Conservation (phyloP, 2,888 invertebrate species). For the Trichacis sp. region DNA sequence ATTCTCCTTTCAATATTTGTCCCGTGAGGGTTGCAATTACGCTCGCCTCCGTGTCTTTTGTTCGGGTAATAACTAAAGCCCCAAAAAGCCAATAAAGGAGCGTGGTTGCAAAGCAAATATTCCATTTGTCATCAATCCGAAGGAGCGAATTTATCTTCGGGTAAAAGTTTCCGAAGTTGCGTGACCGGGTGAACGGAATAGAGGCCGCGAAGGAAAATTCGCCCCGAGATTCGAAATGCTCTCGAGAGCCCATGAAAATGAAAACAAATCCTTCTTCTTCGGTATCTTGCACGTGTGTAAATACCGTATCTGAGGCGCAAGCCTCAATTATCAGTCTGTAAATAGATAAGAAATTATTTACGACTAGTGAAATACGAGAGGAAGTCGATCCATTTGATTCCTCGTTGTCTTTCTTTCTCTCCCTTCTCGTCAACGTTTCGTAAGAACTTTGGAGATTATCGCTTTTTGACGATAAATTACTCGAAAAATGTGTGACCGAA, state of each 20-base stretch:
- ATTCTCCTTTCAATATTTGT: conserved; percentile 1
- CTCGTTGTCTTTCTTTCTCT: background rate
- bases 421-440: no score
- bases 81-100: background rate
- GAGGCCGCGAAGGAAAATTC: background rate
- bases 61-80: background rate
- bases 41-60: background rate
- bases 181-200: background rate
- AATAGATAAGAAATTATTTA: conserved; percentile 9
- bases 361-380: background rate
- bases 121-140: background rate
- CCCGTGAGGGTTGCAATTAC: background rate
- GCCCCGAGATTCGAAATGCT: background rate
- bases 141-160: background rate
- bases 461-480: no score
- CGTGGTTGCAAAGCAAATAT: background rate
- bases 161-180: background rate
- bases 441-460: no score
- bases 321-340: conserved; percentile 4
- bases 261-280: conserved; percentile 7
- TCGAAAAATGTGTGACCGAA: no score
- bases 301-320: conserved; percentile 3
- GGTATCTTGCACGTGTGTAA: conserved; percentile 5
- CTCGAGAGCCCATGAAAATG: background rate
- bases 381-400: conserved; percentile 4